Base-by-base conservation (phyloP, 2,888 invertebrate genomes). In the Melanchra persicariae region DNA sequence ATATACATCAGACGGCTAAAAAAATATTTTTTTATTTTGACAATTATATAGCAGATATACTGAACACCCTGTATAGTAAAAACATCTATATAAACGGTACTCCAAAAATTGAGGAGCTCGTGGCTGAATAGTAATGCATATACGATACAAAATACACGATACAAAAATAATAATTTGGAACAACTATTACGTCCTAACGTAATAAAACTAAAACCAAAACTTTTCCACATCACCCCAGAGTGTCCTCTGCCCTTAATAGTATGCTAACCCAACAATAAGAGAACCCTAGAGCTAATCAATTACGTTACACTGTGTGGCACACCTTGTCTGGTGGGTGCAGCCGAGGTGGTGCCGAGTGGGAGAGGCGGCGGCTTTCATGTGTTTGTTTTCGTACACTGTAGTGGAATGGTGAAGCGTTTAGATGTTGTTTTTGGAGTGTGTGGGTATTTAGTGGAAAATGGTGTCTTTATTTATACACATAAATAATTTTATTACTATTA, bases 281-380 rank as follows among this genome's bases (percentile, higher is more conserved):
- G 51, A 78, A 43, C 79, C 70, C 45, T 75, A 65, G 70, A 58
- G 61, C 68, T 78, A 79, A 78, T 78, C 80, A 79, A 79, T 79
- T 79, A 77, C 65, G 10, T 63, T 74, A 69, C 72, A 78, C 71
- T 71, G 51, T 62, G 24, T n/a, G 74, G 64, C 77, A 10, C 77
- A 55, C 78, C 78, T 60, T 37, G 64, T 51, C 70, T 75, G 24
- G 61, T 78, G 80, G 78, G 78, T 59, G 80, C 66, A 66, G 81
- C 74, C 64, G 22, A 7, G 26, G 47, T 65, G 77, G 62, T 73
- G 12, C 40, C 57, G 45, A 47, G 24, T 60, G 79, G 69, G 79
- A 79, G 79, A 73, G 79, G 52, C 52, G 60, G 60, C 73, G 59
- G 60, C 58, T 49, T 77, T 68, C 22, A 74, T 74, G 68, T 63